Evolutionary conservation across 37 sponge, comb jelly and placozoan genomes (phyloP).

Genomic region (Beroe forskalii): DNA sequence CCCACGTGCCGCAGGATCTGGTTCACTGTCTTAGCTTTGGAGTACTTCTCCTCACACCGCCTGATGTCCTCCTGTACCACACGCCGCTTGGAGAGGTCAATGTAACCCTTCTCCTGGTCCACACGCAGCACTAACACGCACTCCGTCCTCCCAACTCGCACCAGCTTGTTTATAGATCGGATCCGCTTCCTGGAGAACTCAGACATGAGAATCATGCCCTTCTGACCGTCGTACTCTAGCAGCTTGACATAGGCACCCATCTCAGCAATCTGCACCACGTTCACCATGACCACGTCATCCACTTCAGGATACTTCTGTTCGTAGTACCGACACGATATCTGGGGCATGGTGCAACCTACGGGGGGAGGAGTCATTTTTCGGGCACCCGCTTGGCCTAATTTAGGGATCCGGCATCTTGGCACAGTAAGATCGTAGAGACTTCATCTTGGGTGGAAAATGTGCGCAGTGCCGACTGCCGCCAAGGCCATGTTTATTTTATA

Average conservation of each 20-base stretch:
- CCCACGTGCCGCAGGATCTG: conserved; percentile 90
- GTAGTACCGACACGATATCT: conserved; percentile 78
- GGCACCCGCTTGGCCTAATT: no score
- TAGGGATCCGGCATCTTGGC: no score
- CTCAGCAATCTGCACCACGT: conserved; percentile 90
- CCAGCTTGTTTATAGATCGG: conserved; percentile 93
- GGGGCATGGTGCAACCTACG: conserved; percentile 49
- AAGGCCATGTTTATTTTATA: not conserved
- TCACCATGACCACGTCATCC: conserved; percentile 99
- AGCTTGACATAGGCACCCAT: conserved; percentile 97
- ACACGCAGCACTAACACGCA: conserved; percentile 97
- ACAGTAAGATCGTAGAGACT: no score
- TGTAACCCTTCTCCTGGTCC: conserved; percentile 96
- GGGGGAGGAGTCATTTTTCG: no score
- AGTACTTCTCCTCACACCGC: conserved; percentile 93
- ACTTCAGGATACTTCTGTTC: conserved; percentile 85
- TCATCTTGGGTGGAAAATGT: no score
- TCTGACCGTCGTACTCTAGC: conserved; percentile 92
- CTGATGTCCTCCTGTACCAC: conserved; percentile 94
- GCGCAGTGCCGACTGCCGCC: no score
- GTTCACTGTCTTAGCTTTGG: conserved; percentile 92
- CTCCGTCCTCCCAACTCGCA: conserved; percentile 94
- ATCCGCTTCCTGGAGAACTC: conserved; percentile 91
- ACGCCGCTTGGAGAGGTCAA: conserved; percentile 94
- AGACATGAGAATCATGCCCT: conserved; percentile 98